phyloP scores from a whole-genome alignment of 2,797 vertebrate genomes.

The Adelosebastes latens region DNA sequence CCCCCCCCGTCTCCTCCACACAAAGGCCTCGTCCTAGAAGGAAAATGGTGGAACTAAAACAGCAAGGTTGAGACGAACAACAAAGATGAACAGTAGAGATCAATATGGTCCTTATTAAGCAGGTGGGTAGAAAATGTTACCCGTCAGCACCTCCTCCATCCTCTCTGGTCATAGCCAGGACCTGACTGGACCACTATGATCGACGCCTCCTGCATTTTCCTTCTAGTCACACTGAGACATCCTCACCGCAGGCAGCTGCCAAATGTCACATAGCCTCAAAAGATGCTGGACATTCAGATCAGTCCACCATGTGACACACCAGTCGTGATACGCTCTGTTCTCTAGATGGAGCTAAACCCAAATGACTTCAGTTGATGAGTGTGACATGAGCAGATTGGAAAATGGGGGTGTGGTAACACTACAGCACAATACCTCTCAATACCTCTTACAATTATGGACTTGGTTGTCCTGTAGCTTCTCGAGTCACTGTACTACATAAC shows the following conservation, averaged over 20 bases:
- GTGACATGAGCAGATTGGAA: conserved; percentile 40
- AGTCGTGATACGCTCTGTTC: not conserved
- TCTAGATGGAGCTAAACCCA: not conserved
- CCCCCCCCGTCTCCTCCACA: not conserved
- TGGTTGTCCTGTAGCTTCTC: conserved; percentile 28
- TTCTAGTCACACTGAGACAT: not conserved
- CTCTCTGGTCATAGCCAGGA: conserved; percentile 11
- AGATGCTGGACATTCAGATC: conserved; percentile 31
- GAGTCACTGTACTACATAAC: conserved; percentile 25
- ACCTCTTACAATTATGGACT: conserved; percentile 18
- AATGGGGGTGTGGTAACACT: conserved; percentile 11
- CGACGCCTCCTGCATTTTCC: conserved; percentile 3
- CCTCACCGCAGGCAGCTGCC: not conserved
- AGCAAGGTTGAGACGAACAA: conserved; percentile 1
- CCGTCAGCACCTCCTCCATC: not conserved
- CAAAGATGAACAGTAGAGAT: conserved; percentile 10
- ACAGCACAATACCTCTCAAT: conserved; percentile 36
- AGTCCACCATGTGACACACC: not conserved
- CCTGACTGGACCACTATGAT: not conserved
- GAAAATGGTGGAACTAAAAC: not conserved
- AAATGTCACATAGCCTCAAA: conserved; percentile 15
- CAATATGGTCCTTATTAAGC: conserved; percentile 10
- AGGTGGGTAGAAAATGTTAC: not conserved
- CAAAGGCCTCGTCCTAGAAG: conserved; percentile 4
- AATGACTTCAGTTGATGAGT: conserved; percentile 9